Evolutionary conservation across 2,888 invertebrate genomes (phyloP).

Genomic region (Melolontha melolontha): DNA sequence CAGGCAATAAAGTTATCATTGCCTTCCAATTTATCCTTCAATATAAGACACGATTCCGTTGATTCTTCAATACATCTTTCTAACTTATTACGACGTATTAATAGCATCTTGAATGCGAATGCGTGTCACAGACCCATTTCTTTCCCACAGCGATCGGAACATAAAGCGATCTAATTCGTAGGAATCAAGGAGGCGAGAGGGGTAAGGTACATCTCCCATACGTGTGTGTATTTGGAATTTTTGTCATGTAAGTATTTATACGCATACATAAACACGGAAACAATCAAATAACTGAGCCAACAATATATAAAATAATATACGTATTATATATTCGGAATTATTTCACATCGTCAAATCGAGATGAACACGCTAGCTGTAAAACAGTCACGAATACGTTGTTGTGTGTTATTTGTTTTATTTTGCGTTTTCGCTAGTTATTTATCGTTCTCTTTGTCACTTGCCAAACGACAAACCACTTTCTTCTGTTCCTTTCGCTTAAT

Average conservation of each 20-base stretch:
- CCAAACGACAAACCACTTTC: slow-evolving; percentile 26
- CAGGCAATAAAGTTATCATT: slow-evolving; percentile 36
- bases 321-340: slow-evolving; percentile 40
- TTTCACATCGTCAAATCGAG: slow-evolving; percentile 42
- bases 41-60: slow-evolving; percentile 30
- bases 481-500: neutral
- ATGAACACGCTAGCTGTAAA: slow-evolving; percentile 56
- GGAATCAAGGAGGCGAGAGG: no score
- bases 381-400: slow-evolving; percentile 57
- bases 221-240: slow-evolving; percentile 24
- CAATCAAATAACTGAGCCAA: slow-evolving; percentile 11
- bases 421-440: slow-evolving; percentile 40
- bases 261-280: slow-evolving; percentile 10
- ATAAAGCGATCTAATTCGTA: slow-evolving; percentile 14
- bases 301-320: slow-evolving; percentile 6
- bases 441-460: slow-evolving; percentile 32
- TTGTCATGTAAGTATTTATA: slow-evolving; percentile 30
- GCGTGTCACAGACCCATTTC: slow-evolving; percentile 23
- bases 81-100: slow-evolving; percentile 37
- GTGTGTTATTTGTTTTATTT: slow-evolving; percentile 47
- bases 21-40: slow-evolving; percentile 25
- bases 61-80: slow-evolving; percentile 38
- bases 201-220: neutral
- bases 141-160: neutral
- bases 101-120: slow-evolving; percentile 27